Base-by-base conservation (phyloP, 1,140 invertebrate genomes). In the Scaptomyza pallida region DNA sequence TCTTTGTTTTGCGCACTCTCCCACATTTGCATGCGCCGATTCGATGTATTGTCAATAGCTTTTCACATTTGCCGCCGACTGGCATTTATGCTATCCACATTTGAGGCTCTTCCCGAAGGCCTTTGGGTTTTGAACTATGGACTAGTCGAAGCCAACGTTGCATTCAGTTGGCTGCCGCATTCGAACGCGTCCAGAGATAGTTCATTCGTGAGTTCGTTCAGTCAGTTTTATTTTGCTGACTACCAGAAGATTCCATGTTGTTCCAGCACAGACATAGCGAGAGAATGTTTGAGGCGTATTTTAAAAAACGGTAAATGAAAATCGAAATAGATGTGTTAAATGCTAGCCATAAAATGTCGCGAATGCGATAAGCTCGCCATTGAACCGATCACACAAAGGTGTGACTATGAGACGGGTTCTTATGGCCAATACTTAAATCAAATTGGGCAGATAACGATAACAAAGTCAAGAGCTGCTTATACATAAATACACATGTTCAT, bases 201-300 rank as follows among this genome's bases (percentile, higher is more conserved):
- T n/a, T 78, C 50, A 59, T 62, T 56, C 23, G 10, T 30, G 41
- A 54, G 15, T 47, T 54, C 21, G 50, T 48, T 59, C 35, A 17
- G 48, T 65, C 73, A 59, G 43, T 40, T 23, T 19, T 21, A 45
- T 16, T 54, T 40, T 41, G 44, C 33, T 40, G 33, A 6, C 6
- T 9, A 37, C 17, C 44, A 35, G 50, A 37, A 52, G 60, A 5
- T 54, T 65, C 44, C 48, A 86, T 85, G 81, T 86, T 86, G 69
- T 64, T 80, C 15, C 82, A 86, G 47, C 74, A 54, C 21, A 73
- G 74, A 50, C 78, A 75, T 30, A 81, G 82, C 59, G 69, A 81
- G 63, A 82, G 78, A 78, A 88, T 88, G 82, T 88, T 88, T 48
- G 82, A 88, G 57, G 82, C 82, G 83, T 88, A 88, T 56, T 78